Evolutionary conservation across 2,888 invertebrate species (phyloP).

Genomic region (Ornithoptera priamus): DNA sequence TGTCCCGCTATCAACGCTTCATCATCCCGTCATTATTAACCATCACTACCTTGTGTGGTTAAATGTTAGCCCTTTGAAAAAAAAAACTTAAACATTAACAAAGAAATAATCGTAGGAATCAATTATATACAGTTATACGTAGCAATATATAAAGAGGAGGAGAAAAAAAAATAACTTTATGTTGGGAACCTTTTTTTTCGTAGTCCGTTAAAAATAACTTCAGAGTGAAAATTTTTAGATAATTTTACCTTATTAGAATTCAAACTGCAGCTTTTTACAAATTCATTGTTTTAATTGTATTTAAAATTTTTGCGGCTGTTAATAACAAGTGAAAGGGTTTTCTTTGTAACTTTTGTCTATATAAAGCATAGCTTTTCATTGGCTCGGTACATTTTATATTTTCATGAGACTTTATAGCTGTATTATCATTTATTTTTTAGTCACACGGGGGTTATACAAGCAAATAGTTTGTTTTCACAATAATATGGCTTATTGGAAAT

Average conservation of each 20-base stretch:
- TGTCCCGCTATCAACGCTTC: no score
- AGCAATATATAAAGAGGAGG: neutral
- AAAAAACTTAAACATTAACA: no score
- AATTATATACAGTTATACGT: no score
- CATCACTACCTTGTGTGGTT: no score
- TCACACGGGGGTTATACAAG: conserved; percentile 28
- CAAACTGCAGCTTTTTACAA: conserved; percentile 4
- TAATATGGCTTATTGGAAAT: conserved; percentile 50
- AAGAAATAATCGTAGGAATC: no score
- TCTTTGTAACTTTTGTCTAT: conserved; percentile 14
- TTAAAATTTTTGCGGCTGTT: conserved; percentile 17
- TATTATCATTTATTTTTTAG: neutral
- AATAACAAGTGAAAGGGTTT: conserved; percentile 23
- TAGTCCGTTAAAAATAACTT: neutral
- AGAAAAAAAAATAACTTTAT: neutral
- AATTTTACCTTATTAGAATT: conserved; percentile 13
- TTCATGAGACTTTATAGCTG: neutral
- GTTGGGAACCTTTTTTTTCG: neutral
- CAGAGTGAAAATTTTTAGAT: conserved; percentile 1
- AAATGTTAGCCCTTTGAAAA: no score
- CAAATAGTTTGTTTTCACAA: conserved; percentile 53
- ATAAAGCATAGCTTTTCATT: neutral
- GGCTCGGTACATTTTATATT: neutral
- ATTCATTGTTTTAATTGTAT: conserved; percentile 13
- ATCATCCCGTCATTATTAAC: no score